phyloP scores from a whole-genome alignment of 2,888 invertebrate genomes.

The Amiota mariae region DNA sequence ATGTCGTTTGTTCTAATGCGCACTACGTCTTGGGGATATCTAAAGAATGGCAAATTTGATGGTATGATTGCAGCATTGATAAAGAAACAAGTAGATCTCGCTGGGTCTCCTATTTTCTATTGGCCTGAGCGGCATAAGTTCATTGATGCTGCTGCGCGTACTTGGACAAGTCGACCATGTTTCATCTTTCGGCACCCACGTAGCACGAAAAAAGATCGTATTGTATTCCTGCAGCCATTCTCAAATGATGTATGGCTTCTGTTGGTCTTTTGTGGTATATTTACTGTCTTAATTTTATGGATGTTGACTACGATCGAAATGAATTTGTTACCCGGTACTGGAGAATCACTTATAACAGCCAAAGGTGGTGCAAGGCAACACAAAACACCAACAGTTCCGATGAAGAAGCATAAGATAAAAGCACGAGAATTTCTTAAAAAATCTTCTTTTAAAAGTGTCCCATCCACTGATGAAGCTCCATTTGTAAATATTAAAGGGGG shows the following conservation, averaged over 20 bases:
- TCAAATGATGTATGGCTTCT: constrained; percentile 77
- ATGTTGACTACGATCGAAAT: constrained; percentile 58
- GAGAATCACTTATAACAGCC: constrained; percentile 54
- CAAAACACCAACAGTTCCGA: too few species aligned
- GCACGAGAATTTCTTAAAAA: too few species aligned
- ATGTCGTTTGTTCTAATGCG: constrained; percentile 74
- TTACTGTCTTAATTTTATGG: constrained; percentile 65
- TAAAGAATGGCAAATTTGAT: constrained; percentile 77
- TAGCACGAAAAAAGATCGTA: constrained; percentile 76
- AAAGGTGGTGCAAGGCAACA: constrained; percentile 47
- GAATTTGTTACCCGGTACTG: constrained; percentile 49
- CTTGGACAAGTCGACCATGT: constrained; percentile 75
- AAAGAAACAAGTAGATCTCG: constrained; percentile 78
- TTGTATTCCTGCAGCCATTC: constrained; percentile 80
- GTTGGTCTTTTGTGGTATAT: constrained; percentile 71
- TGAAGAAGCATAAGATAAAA: too few species aligned
- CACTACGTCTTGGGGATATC: constrained; percentile 79
- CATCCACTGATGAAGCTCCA: constrained; percentile 13
- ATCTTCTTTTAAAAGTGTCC: neutral
- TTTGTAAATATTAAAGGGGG: constrained; percentile 34
- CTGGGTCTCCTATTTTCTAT: constrained; percentile 80
- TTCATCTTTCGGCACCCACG: constrained; percentile 83
- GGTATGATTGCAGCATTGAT: constrained; percentile 79
- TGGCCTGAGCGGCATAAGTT: constrained; percentile 78
- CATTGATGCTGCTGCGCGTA: constrained; percentile 71